Evolutionary conservation across 2,113 vertebrate genomes (phyloP), one percentile per base, ranked within the genome.

Genomic region (Pelusios castaneus): DNA sequence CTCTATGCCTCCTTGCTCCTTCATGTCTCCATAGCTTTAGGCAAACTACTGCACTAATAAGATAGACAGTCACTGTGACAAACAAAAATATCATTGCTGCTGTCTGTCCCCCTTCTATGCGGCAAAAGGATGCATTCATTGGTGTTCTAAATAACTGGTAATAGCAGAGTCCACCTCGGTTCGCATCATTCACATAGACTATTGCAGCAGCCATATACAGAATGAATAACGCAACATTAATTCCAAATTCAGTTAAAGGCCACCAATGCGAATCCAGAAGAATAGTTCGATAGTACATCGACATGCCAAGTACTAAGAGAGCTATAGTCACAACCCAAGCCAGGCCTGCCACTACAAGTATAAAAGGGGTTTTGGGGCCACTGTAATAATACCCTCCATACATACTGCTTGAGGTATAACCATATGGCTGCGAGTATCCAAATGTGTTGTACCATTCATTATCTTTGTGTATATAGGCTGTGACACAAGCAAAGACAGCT

Each of bases 391-490:
- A 95, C 2, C 98, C 98, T 6, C 98, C 98, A 0, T 98, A 99
- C 17, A 95, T 63, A 6, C 96, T 95, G n/a, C 95, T 97, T 43
- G 96, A 95, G 2, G 98, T 98, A 7, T 97, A 97, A 51, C 98
- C 79, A 12, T 98, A 98, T 4, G 99, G 98, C 92, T 98, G 97
- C 0, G 98, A 96, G 92, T 99, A 99, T 1, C 99, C 99, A 19
- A 98, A 99, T 98, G 98, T 94, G 95, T 99, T 99, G 94, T 99
- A 99, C 99, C 99, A 99, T 95, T 99, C 99, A 11, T 98, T 99
- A 96, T 99, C 99, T 96, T 99, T 99, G 97, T 99, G 99, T 38
- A 99, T 98, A 3, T 99, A 99, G 2, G 99, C 99, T 0, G 99
- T 99, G 93, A 99, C 98, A 25, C 99, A 99, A n/a, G 99, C 99